Conservation (phyloP, 2,113 vertebrate genomes). For the Daubentonia madagascariensis region DNA sequence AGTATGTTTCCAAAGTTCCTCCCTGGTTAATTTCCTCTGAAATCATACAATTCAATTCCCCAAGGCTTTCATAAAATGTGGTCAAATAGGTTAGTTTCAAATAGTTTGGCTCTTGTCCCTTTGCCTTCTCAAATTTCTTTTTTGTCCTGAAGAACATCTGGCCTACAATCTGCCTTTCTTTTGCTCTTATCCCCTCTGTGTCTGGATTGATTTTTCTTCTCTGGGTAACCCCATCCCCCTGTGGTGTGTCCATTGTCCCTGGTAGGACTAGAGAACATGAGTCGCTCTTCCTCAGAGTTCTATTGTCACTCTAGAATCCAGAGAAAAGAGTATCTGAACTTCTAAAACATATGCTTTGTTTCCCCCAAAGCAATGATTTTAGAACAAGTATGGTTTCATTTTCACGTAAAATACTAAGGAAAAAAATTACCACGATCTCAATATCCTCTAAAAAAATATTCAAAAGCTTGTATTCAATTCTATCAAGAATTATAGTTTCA, state of each 20-base stretch:
- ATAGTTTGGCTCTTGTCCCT: neutral
- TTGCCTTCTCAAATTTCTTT: neutral
- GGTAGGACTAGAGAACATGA: neutral
- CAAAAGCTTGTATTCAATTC: neutral
- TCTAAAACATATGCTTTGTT: slow-evolving; percentile 24
- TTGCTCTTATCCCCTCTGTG: neutral
- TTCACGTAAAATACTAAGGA: slow-evolving; percentile 34
- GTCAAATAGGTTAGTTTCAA: neutral
- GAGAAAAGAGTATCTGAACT: neutral
- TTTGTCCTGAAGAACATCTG: neutral
- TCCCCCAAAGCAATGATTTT: neutral
- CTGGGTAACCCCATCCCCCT: neutral
- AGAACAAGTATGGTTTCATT: neutral
- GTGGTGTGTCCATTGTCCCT: too few species aligned
- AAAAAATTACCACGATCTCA: neutral
- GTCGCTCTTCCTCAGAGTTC: neutral
- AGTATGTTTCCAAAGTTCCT: neutral
- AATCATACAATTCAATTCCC: neutral
- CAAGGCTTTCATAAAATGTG: neutral
- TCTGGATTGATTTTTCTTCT: slow-evolving; percentile 8
- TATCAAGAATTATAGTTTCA: neutral
- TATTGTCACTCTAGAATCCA: neutral
- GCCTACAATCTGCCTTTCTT: neutral
- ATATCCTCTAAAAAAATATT: neutral
- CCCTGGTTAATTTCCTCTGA: slow-evolving; percentile 8